Base-by-base conservation (phyloP, 2,888 invertebrate species). In the Drosophila robusta region DNA sequence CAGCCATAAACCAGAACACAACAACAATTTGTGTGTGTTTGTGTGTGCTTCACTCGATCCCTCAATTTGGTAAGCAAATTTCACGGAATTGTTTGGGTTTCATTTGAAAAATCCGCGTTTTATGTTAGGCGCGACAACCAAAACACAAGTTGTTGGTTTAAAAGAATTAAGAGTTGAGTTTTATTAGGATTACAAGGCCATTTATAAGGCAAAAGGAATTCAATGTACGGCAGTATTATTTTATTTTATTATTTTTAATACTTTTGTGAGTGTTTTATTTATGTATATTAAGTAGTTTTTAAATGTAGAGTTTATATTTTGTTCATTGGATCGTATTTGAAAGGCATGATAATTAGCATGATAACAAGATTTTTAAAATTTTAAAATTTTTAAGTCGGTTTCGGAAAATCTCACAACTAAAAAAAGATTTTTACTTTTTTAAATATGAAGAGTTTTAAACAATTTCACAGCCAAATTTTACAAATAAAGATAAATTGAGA, bases 121-220 rank as follows among this genome's bases (percentile, higher is more conserved):
- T 88, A 88, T 75, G 78, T 78, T 71, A 84, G 89, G 82, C 87
- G 88, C 86, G 88, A 78, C 73, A 57, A 39, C 46, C 56, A 54
- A 71, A 78, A 76, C 67, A 77, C 44, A 55, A 54, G 14, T 41
- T 24, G 24, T 62, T 26, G 41, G 7, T 22, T 36, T 18, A 4
- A 34, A 69, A 36, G 29, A 11, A 50, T 55, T 44, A 32, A n/a
- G 12, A 38, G 39, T 46, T 22, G 11, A 12, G 42, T 50, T 46
- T 44, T 9, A 57, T 47, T 67, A 42, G 9, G 9, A 26, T 36
- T 46, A 42, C 12, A 26, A 47, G 47, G 36, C 22, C 12, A 9
- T 73, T 67, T 54, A 45, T 49, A 36, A 14, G 8, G 16, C 50
- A 6, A 69, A 11, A 64, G 11, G 34, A 44, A 56, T 60, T 55